Evolutionary conservation across 1,140 invertebrate species (phyloP), one percentile per base, ranked within the genome.

Genomic region (Asobara japonica): DNA sequence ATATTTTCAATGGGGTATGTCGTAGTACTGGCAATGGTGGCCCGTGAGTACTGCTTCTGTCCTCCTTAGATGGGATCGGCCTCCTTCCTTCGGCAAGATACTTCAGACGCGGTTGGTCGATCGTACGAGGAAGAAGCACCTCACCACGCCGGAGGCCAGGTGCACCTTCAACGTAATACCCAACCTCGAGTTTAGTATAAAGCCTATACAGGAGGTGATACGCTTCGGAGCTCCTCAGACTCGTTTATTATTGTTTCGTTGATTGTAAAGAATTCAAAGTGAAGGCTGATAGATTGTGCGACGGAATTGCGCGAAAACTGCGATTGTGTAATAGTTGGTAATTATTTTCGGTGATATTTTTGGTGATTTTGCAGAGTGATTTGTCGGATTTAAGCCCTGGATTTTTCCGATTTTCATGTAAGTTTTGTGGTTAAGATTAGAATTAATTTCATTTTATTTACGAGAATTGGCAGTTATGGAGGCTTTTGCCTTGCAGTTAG

Each of bases 31-130:
- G 80, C 84, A 81, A 87, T 87, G 84, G 78, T 75, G 78, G 78
- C 80, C 82, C 82, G 80, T 86, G 85, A 85, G 86, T 87, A 87
- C 86, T 85, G 86, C 87, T 76, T 86, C 84, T 87, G 86, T 87
- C 85, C 86, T 86, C 86, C 84, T 86, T 87, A 85, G 80, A 45
- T n/a, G 80, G 79, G 27, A 62, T 62, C 60, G 77, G 80, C 79
- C 79, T 81, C 69, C 77, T 16, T 45, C 18, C 41, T 80, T 77
- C 77, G 68, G 69, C 76, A 75, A 75, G 78, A 79, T 77, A 71
- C 77, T 77, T 83, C 81, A 85, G 84, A 85, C 83, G 84, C 82
- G 78, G 80, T 83, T 81, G 83, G 83, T 84, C 82, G 83, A 81
- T 84, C 82, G 84, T 77, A 85, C 83, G 82, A 84, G 79, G 83